A percentile compares a stretch with the other conserved stretches of the same genome.
These are phyloP conservation scores for Epizoanthus rinbou DNA, from an alignment of 92 coral and sea anemone genomes.

Conservation along the genomic window DNA sequence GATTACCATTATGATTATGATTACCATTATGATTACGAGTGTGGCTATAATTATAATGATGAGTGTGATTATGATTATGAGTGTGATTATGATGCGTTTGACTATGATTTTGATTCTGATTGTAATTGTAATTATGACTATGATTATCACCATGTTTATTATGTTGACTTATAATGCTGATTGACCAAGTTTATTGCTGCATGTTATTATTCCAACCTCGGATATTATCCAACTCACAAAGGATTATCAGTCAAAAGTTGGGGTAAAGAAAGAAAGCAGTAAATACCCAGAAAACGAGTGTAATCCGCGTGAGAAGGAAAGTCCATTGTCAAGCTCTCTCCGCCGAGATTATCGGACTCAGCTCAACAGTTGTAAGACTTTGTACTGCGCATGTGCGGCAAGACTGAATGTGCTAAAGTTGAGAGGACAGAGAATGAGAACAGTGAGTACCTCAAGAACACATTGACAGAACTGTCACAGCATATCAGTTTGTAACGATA, in stretches of 20 bases:
- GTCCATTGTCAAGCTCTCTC: slow-evolving; percentile 25
- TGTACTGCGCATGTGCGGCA: slow-evolving; percentile 38
- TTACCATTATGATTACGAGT: too few relatives aligned
- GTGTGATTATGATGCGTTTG: not conserved
- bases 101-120: not conserved
- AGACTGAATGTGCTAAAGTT: slow-evolving; percentile 36
- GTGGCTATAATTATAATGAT: too few relatives aligned
- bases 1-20: too few relatives aligned
- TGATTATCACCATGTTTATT: not conserved
- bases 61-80: not conserved
- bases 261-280: slow-evolving; percentile 36
- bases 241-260: not conserved
- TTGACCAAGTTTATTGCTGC: not conserved
- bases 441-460: slow-evolving; percentile 6
- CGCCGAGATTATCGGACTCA: slow-evolving; percentile 26
- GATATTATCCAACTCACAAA: not conserved
- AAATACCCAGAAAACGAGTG: slow-evolving; percentile 42
- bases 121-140: not conserved
- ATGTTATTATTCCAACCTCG: not conserved
- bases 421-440: not conserved
- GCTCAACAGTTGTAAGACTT: slow-evolving; percentile 23
- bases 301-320: slow-evolving; percentile 21
- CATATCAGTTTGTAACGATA: not conserved
- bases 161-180: not conserved
- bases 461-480: not conserved